A percentile compares a stretch with the other conserved stretches of the same genome.
phyloP scores from a whole-genome alignment of 2,888 invertebrate species.

The Torymus texanus region DNA sequence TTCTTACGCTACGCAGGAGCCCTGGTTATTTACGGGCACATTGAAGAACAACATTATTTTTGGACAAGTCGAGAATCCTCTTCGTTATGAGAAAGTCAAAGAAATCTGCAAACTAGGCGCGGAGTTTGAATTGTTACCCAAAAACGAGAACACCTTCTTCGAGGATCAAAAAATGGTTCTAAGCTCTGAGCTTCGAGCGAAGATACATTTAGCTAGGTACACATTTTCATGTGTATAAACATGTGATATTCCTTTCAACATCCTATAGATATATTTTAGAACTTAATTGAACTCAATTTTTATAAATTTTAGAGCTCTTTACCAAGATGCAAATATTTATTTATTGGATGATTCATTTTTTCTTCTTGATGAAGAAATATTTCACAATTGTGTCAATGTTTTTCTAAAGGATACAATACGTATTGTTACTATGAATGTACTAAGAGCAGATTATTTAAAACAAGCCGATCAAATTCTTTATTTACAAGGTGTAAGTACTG shows the following conservation, averaged over 20 bases:
- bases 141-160: conserved; percentile 82
- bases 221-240: too few species aligned
- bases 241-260: too few species aligned
- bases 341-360: conserved; percentile 88
- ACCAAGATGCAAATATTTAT: conserved; percentile 86
- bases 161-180: conserved; percentile 85
- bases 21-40: conserved; percentile 88
- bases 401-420: conserved; percentile 82
- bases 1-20: conserved; percentile 89
- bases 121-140: conserved; percentile 80
- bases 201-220: conserved; percentile 79
- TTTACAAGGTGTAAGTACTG: conserved; percentile 64
- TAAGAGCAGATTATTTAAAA: conserved; percentile 82
- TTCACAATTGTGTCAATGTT: conserved; percentile 82
- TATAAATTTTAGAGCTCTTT: conserved; percentile 78
- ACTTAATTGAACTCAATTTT: too few species aligned
- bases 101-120: conserved; percentile 72
- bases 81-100: conserved; percentile 77
- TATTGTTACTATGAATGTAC: conserved; percentile 81
- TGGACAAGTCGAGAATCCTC: conserved; percentile 81
- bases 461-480: conserved; percentile 69
- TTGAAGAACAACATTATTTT: conserved; percentile 91
- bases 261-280: background rate
- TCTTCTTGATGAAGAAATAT: conserved; percentile 83
- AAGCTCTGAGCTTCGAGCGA: conserved; percentile 84